A percentile compares a stretch with the other conserved stretches of the same genome.
Evolutionary conservation across 2,797 vertebrate genomes (phyloP).

Genomic region (Momotus momota): DNA sequence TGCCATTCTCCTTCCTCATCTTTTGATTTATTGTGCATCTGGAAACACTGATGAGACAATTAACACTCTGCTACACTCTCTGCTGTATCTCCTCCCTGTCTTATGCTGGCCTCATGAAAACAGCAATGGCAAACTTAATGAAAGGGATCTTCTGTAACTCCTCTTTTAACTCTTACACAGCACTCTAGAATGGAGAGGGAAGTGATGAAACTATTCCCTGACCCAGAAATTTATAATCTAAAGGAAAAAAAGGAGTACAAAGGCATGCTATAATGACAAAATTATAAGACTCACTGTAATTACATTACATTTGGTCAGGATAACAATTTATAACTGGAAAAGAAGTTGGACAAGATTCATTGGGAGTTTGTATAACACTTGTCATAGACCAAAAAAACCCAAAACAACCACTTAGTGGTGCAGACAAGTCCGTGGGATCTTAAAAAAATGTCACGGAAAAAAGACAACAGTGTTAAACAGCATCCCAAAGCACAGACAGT

Average conservation of each 20-base stretch:
- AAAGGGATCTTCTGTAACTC: neutral
- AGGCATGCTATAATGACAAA: neutral
- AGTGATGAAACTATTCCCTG: neutral
- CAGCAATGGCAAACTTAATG: neutral
- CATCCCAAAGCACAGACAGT: neutral
- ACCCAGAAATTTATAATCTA: neutral
- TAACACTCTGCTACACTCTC: neutral
- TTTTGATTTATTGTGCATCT: neutral
- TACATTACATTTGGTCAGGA: neutral
- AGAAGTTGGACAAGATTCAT: neutral
- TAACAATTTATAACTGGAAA: neutral
- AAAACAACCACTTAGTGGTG: neutral
- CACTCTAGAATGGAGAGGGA: neutral
- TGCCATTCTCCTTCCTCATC: neutral
- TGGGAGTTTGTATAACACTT: neutral
- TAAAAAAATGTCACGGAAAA: neutral
- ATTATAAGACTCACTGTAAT: neutral
- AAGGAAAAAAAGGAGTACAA: neutral
- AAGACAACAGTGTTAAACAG: neutral
- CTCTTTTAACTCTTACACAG: neutral
- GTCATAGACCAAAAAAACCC: neutral
- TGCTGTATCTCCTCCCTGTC: neutral
- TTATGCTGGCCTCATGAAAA: neutral
- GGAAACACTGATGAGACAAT: conserved; percentile 8
- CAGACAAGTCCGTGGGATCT: neutral